A percentile compares a stretch with the other conserved stretches of the same genome.
These are phyloP conservation scores for Brachyptera putata DNA, from an alignment of 2,888 invertebrate genomes.

Conservation along the genomic window DNA sequence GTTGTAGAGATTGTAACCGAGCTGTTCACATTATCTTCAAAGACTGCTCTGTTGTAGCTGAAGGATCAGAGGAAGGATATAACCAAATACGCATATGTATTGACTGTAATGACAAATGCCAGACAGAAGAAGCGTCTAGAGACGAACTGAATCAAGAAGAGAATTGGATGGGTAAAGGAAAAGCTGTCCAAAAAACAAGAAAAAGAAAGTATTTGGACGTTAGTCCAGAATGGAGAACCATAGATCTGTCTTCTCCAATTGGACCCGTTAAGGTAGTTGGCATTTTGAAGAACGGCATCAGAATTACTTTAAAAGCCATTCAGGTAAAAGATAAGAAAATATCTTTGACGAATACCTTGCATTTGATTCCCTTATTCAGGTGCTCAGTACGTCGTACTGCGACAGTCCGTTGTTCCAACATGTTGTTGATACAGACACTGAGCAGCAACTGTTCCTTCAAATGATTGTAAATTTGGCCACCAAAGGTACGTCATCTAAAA, in stretches of 20 bases:
- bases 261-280: conserved; percentile 21
- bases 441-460: background rate
- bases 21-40: background rate
- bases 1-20: background rate
- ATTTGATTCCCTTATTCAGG: conserved; percentile 22
- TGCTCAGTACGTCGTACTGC: conserved; percentile 22
- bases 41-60: background rate
- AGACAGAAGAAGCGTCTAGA: too few relatives aligned
- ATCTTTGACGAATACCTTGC: conserved; percentile 22
- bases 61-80: background rate
- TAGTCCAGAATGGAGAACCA: conserved; percentile 27
- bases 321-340: conserved; percentile 13
- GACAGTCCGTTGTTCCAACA: conserved; percentile 19
- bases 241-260: conserved; percentile 18
- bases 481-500: background rate
- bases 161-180: conserved; percentile 30
- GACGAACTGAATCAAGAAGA: conserved; percentile 15
- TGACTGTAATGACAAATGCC: too few relatives aligned
- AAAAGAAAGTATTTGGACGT: conserved; percentile 25
- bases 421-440: conserved; percentile 12
- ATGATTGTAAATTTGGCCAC: background rate
- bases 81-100: conserved; percentile 5
- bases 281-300: conserved; percentile 26
- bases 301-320: conserved; percentile 22
- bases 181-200: conserved; percentile 22